Evolutionary conservation across 92 coral and sea anemone genomes (phyloP).

Genomic region (Paragorgia papillata): DNA sequence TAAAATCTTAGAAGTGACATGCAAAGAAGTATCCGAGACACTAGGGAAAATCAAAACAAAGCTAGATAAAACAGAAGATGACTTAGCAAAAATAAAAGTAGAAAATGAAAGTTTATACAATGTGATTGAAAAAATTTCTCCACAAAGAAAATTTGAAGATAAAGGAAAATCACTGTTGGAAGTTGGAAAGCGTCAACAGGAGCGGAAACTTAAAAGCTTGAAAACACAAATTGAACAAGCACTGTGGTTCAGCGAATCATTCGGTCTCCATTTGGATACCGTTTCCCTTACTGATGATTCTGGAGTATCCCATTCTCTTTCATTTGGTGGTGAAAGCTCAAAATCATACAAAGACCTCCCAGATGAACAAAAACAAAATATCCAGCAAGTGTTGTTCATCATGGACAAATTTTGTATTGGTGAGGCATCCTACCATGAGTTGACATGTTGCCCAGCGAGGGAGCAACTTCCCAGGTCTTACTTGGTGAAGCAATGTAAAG

Average conservation of each 20-base stretch:
- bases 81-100: background rate
- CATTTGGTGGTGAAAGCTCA: background rate
- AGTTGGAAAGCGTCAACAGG: slow-evolving; percentile 13
- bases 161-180: slow-evolving; percentile 6
- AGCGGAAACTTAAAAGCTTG: slow-evolving; percentile 6
- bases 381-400: slow-evolving; percentile 9
- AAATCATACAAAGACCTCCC: slow-evolving; percentile 9
- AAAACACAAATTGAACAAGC: slow-evolving; percentile 15
- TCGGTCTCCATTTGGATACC: slow-evolving; percentile 15
- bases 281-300: background rate
- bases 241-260: slow-evolving; percentile 15
- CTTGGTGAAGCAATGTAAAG: slow-evolving; percentile 20
- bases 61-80: background rate
- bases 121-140: slow-evolving; percentile 1
- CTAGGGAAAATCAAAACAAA: background rate
- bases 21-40: slow-evolving; percentile 6
- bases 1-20: slow-evolving; percentile 7
- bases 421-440: slow-evolving; percentile 7
- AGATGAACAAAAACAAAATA: background rate
- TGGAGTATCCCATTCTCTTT: slow-evolving; percentile 1
- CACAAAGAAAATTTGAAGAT: slow-evolving; percentile 13
- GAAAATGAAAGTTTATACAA: background rate
- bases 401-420: slow-evolving; percentile 19
- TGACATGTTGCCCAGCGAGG: slow-evolving; percentile 11
- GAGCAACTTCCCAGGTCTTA: slow-evolving; percentile 12